phyloP scores from a whole-genome alignment of 1,140 invertebrate genomes.

The Drosophila jambulina region DNA sequence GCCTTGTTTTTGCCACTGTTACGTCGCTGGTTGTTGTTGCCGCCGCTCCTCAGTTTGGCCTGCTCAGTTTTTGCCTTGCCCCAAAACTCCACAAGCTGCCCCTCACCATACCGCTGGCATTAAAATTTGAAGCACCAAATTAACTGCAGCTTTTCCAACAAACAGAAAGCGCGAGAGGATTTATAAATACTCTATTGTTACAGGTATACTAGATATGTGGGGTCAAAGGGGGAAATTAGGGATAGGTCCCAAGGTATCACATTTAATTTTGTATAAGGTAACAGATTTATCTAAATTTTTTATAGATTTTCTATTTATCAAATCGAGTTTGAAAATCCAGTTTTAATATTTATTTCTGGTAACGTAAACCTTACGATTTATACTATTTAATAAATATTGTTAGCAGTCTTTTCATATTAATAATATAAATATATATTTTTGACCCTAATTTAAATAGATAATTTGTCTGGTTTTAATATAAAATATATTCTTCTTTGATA shows the following conservation, averaged over 20 bases:
- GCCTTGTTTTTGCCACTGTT: constrained; percentile 53
- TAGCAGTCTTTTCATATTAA: too few relatives aligned
- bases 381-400: too few relatives aligned
- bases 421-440: too few relatives aligned
- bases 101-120: constrained; percentile 43
- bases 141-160: constrained; percentile 78
- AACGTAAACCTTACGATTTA: too few relatives aligned
- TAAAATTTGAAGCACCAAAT: constrained; percentile 83
- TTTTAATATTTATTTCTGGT: too few relatives aligned
- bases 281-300: not conserved
- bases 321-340: not conserved
- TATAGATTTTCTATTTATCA: not conserved
- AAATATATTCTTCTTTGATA: too few relatives aligned
- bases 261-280: not conserved
- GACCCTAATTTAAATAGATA: too few relatives aligned
- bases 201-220: not conserved
- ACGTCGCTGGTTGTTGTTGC: constrained; percentile 20
- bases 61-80: constrained; percentile 29
- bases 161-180: constrained; percentile 55
- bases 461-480: too few relatives aligned
- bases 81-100: constrained; percentile 27
- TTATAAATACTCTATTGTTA: constrained; percentile 62
- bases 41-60: not conserved
- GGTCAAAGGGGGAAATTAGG: not conserved
- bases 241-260: not conserved